These are phyloP conservation scores for Branchellion lobata DNA, from an alignment of 2,888 invertebrate species.

Conservation along the genomic window DNA sequence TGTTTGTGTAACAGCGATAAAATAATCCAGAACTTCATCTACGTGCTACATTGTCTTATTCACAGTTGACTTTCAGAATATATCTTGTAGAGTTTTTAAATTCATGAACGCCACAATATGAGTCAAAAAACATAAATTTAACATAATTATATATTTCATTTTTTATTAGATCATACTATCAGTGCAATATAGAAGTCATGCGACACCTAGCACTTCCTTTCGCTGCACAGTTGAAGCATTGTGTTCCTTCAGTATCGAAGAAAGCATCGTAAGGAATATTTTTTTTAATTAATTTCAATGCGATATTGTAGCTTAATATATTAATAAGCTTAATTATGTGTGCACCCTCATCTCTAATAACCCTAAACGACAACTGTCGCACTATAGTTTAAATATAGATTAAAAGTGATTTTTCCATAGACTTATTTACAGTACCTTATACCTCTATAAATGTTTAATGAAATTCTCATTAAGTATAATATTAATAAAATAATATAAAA, in stretches of 20 bases:
- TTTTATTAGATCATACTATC: too few species aligned
- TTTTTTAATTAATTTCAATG: too few species aligned
- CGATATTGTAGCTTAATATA: too few species aligned
- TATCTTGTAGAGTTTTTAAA: too few species aligned
- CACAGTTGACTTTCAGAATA: too few species aligned
- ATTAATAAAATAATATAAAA: neutral
- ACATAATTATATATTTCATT: too few species aligned
- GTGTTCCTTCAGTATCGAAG: conserved; percentile 51
- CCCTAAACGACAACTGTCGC: too few species aligned
- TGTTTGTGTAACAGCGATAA: neutral
- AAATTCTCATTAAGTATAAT: neutral
- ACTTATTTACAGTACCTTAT: neutral
- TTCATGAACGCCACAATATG: too few species aligned
- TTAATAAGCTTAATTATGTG: too few species aligned
- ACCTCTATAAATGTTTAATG: neutral
- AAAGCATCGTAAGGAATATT: conserved; percentile 51
- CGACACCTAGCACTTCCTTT: conserved; percentile 50
- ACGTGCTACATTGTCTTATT: neutral
- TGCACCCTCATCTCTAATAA: too few species aligned
- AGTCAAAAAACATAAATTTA: too few species aligned
- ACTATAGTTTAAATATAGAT: neutral
- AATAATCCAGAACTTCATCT: neutral
- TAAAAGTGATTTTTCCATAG: neutral
- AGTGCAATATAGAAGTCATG: too few species aligned
- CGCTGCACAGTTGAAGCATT: conserved; percentile 47